Percentiles rank a stretch among this genome's conserved stretches.
Evolutionary conservation across 1,140 invertebrate species (phyloP).

Genomic region (Coptotermes formosanus): DNA sequence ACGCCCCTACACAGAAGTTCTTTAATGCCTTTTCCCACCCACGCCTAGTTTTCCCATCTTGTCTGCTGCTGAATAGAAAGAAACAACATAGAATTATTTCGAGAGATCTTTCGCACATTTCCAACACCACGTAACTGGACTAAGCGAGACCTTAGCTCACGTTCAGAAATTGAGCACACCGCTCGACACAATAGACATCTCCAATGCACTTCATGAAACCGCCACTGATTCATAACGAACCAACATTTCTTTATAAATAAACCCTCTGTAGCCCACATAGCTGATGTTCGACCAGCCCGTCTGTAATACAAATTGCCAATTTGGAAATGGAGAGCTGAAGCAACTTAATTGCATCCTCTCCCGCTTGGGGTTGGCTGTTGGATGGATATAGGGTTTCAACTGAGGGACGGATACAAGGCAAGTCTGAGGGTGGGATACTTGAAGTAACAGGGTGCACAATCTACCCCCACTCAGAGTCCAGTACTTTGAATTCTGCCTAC

Average conservation of each 20-base stretch:
- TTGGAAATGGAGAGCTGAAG: slow-evolving; percentile 29
- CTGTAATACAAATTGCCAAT: slow-evolving; percentile 31
- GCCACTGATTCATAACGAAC: not conserved
- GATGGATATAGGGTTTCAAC: not conserved
- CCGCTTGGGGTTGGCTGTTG: slow-evolving; percentile 1
- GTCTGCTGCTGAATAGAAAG: no score
- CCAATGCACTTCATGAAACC: not conserved
- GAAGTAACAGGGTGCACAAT: not conserved
- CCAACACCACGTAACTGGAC: no score
- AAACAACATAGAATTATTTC: no score
- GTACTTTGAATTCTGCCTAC: not conserved
- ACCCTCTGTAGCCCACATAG: slow-evolving; percentile 18
- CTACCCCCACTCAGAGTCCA: not conserved
- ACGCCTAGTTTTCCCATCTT: no score
- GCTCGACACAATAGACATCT: no score
- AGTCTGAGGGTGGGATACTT: not conserved
- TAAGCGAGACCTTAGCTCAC: no score
- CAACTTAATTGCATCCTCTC: slow-evolving; percentile 30
- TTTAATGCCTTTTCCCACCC: no score
- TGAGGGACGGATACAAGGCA: not conserved
- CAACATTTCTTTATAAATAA: slow-evolving; percentile 22
- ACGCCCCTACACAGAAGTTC: no score
- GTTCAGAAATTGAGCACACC: no score
- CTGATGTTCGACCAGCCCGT: slow-evolving; percentile 9
- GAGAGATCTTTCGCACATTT: no score